These are phyloP conservation scores for Drosophila lacertosa DNA, from an alignment of 1,140 invertebrate genomes.

Conservation along the genomic window DNA sequence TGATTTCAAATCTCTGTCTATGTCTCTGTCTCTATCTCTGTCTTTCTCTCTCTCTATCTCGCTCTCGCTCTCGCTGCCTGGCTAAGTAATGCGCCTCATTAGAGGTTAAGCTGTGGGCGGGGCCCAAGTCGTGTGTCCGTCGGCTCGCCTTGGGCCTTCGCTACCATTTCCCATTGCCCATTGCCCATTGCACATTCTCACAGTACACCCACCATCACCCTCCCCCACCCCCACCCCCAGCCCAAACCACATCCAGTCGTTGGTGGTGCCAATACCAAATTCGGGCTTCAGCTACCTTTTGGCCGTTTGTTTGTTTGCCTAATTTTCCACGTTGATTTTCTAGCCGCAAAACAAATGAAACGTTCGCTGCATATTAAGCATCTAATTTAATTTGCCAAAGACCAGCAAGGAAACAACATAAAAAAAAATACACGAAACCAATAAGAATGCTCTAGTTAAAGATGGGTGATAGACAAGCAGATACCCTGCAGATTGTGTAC, in stretches of 20 bases:
- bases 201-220: not conserved
- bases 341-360: constrained; percentile 83
- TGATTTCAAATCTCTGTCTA: constrained; percentile 76
- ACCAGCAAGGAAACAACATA: constrained; percentile 29
- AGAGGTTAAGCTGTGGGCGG: constrained; percentile 65
- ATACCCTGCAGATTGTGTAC: not conserved
- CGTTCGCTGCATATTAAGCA: constrained; percentile 79
- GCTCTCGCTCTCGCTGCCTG: too few relatives aligned
- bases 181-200: not conserved
- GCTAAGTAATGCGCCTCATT: constrained; percentile 77
- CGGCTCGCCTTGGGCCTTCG: constrained; percentile 17
- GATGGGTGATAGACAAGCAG: not conserved
- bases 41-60: not conserved
- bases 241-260: not conserved
- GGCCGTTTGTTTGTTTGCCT: constrained; percentile 68
- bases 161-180: constrained; percentile 14
- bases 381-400: constrained; percentile 76
- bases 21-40: not conserved
- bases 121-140: constrained; percentile 26
- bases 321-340: constrained; percentile 83
- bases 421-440: constrained; percentile 38
- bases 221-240: not conserved
- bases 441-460: not conserved
- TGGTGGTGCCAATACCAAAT: constrained; percentile 26
- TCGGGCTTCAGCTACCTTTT: constrained; percentile 21